Base-by-base conservation (phyloP, 2,797 vertebrate species). In the Tamandua tetradactyla region DNA sequence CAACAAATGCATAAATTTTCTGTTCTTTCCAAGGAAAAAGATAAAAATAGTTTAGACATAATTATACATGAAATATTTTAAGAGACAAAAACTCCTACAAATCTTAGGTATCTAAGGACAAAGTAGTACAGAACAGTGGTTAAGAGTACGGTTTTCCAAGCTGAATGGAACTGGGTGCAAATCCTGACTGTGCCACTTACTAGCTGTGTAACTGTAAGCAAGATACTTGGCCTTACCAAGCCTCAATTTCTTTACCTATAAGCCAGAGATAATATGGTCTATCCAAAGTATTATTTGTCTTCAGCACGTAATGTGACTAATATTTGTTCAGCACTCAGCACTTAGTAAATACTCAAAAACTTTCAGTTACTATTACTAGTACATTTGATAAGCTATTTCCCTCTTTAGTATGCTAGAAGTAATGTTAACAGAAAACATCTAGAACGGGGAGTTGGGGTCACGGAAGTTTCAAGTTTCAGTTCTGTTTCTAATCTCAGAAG, bases 11-110 rank as follows among this genome's bases (percentile, higher is more conserved):
- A 35, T 92, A 23, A 68, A 47, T 72, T 61, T 59, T 69, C 47
- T 76, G 93, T 49, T 92, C 57, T 93, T 94, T 96, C 83, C 64
- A 84, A 80, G n/a, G 61, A 59, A 79, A 94, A 90, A 59, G 20
- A 90, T 62, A 30, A 89, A 85, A 64, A 76, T 69, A 71, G 80
- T n/a, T 88, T 64, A 86, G 37, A 75, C 15, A n/a, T n/a, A 89
- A 72, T 83, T 93, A 84, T 83, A 74, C 32, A 91, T 9, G n/a
- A n/a, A 42, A 55, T 37, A 88, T 76, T 92, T 83, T 61, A 69
- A 71, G 71, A 49, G 40, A 42, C 44, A 91, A 83, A 9, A 87
- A 90, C 49, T 37, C 35, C 44, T 69, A 93, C 52, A 11, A 2
- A 18, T 91, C 52, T 13, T 64, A 88, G 93, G 32, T 71, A 90